A percentile compares a stretch with the other conserved stretches of the same genome.
phyloP scores from a whole-genome alignment of 2,888 invertebrate species.

The Conistra vaccinii region DNA sequence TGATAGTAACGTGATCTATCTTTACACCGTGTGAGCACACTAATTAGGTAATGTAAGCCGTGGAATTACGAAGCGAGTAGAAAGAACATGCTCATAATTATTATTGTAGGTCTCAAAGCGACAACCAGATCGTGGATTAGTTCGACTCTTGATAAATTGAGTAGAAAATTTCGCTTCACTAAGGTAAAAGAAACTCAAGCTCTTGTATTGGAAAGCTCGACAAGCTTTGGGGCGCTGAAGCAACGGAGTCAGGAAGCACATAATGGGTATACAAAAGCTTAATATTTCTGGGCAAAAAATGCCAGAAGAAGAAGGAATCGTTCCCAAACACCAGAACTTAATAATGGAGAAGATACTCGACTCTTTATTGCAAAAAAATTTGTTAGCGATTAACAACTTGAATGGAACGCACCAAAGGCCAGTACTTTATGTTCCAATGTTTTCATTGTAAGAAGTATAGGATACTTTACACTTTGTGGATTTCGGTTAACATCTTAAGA shows the following conservation, averaged over 20 bases:
- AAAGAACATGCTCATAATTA: slow-evolving; percentile 47
- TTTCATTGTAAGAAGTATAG: not conserved
- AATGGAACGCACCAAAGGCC: not conserved
- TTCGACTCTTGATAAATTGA: slow-evolving; percentile 26
- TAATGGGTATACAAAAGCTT: not conserved
- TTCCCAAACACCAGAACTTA: not conserved
- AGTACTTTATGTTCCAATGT: too few relatives aligned
- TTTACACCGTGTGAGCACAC: slow-evolving; percentile 65
- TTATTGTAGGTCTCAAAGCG: slow-evolving; percentile 27
- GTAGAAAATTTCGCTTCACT: slow-evolving; percentile 8
- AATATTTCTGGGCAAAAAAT: not conserved
- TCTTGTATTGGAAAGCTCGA: not conserved
- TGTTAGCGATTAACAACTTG: not conserved
- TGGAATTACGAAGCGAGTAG: slow-evolving; percentile 41
- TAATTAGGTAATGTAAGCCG: slow-evolving; percentile 63
- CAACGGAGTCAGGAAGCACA: not conserved
- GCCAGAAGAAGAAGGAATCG: not conserved
- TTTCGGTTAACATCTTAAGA: not conserved
- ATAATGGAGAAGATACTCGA: too few relatives aligned
- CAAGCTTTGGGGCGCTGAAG: not conserved
- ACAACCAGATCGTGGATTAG: slow-evolving; percentile 30
- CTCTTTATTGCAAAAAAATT: too few relatives aligned
- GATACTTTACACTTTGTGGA: not conserved
- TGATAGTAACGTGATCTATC: slow-evolving; percentile 65
- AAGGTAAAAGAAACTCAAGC: not conserved